Conservation (phyloP, 1,140 invertebrate species). For the Eupristina koningsbergeri region DNA sequence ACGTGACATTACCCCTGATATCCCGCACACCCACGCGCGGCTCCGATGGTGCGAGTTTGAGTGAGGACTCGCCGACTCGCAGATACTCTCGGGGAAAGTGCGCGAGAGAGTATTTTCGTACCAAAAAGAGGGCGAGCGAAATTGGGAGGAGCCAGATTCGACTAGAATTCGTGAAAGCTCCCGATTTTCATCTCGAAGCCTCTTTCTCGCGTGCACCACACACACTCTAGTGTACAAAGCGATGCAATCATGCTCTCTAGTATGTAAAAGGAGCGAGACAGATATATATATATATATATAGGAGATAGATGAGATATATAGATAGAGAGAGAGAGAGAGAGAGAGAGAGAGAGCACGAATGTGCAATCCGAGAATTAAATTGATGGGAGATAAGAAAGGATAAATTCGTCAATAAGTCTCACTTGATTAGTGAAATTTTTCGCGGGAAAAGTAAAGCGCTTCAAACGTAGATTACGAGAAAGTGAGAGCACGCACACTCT, state of each 20-base stretch:
- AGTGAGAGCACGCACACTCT: neutral
- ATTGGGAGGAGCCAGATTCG: neutral
- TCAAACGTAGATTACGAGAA: neutral
- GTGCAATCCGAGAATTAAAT: too few relatives aligned
- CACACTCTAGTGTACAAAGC: too few relatives aligned
- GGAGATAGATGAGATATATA: too few relatives aligned
- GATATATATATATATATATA: too few relatives aligned
- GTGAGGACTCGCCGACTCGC: too few relatives aligned
- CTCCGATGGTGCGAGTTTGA: neutral
- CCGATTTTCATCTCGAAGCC: neutral
- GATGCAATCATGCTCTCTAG: too few relatives aligned
- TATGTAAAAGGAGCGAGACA: too few relatives aligned
- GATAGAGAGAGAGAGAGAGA: too few relatives aligned
- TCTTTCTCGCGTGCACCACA: neutral
- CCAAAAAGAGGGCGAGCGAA: neutral
- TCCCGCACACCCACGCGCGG: neutral
- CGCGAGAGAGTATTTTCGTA: too few relatives aligned
- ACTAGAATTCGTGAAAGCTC: neutral
- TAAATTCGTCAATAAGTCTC: neutral
- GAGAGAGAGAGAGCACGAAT: too few relatives aligned
- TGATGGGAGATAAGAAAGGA: neutral
- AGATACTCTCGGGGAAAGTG: too few relatives aligned
- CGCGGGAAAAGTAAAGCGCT: slow-evolving; percentile 21
- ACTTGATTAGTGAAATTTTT: neutral
- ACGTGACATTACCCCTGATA: neutral